Conservation (phyloP, 2,113 vertebrate species). For the Salminus brasiliensis region DNA sequence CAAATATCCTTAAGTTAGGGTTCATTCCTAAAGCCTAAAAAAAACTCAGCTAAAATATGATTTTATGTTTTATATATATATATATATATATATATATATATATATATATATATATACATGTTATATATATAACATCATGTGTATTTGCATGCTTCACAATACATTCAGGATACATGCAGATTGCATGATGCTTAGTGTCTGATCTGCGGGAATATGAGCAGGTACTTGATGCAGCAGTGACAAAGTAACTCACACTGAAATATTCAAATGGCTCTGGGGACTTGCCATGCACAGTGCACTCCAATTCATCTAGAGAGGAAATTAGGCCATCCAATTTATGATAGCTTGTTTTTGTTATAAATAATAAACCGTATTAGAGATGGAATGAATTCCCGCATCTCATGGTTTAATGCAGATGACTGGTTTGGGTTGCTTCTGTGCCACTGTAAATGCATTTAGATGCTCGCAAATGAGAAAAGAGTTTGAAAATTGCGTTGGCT, state of each 20-base stretch:
- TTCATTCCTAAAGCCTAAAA: too few relatives aligned
- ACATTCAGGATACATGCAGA: too few relatives aligned
- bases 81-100: too few relatives aligned
- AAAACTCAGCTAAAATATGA: too few relatives aligned
- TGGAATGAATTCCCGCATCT: constrained; percentile 13
- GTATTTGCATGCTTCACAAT: too few relatives aligned
- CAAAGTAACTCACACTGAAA: constrained; percentile 42
- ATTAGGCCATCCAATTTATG: constrained; percentile 36
- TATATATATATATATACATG: too few relatives aligned
- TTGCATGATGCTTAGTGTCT: not conserved
- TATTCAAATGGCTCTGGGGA: constrained; percentile 44
- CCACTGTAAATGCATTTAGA: not conserved
- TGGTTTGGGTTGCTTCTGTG: not conserved
- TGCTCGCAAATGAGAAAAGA: too few relatives aligned
- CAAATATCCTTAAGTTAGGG: too few relatives aligned
- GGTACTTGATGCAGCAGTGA: not conserved
- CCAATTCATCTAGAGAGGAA: constrained; percentile 5
- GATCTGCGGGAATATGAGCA: not conserved
- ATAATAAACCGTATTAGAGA: constrained; percentile 43
- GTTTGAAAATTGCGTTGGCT: too few relatives aligned
- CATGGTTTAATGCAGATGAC: not conserved
- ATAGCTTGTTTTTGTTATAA: constrained; percentile 42
- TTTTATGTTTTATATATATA: too few relatives aligned
- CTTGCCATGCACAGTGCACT: not conserved
- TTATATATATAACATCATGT: too few relatives aligned